These are phyloP conservation scores for Cylas formicarius DNA, from an alignment of 1,140 invertebrate genomes.

Conservation along the genomic window DNA sequence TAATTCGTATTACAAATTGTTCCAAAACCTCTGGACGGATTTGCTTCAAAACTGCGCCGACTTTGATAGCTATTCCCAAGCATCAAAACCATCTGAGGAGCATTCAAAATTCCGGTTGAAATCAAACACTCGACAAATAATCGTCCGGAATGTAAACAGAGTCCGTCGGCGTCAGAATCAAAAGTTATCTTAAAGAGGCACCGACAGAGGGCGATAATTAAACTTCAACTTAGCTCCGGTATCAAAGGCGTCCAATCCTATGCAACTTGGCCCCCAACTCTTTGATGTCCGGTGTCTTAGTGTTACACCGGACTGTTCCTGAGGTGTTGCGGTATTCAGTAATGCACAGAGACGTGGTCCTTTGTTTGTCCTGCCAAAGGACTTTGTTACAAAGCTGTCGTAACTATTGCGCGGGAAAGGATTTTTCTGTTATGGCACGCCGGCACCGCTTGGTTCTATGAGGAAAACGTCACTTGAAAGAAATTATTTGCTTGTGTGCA, in stretches of 20 bases:
- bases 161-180: constrained; percentile 18
- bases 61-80: no score
- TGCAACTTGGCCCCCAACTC: constrained; percentile 35
- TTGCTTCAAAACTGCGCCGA: no score
- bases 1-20: no score
- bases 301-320: constrained; percentile 35
- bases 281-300: constrained; percentile 42
- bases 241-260: constrained; percentile 39
- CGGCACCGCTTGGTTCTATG: constrained; percentile 10
- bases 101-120: constrained; percentile 12
- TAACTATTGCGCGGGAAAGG: constrained; percentile 20
- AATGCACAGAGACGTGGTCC: constrained; percentile 37
- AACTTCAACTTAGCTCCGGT: constrained; percentile 38
- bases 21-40: no score
- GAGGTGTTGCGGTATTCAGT: constrained; percentile 40
- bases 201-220: constrained; percentile 40
- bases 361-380: constrained; percentile 19
- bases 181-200: constrained; percentile 37
- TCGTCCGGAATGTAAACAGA: constrained; percentile 30
- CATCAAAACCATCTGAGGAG: constrained; percentile 8
- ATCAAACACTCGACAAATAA: constrained; percentile 24
- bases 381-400: constrained; percentile 24
- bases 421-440: neutral
- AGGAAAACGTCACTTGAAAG: constrained; percentile 32
- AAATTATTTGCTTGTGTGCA: constrained; percentile 23